These are phyloP conservation scores for Ciconia maguari DNA, from an alignment of 2,113 vertebrate genomes.

Conservation along the genomic window DNA sequence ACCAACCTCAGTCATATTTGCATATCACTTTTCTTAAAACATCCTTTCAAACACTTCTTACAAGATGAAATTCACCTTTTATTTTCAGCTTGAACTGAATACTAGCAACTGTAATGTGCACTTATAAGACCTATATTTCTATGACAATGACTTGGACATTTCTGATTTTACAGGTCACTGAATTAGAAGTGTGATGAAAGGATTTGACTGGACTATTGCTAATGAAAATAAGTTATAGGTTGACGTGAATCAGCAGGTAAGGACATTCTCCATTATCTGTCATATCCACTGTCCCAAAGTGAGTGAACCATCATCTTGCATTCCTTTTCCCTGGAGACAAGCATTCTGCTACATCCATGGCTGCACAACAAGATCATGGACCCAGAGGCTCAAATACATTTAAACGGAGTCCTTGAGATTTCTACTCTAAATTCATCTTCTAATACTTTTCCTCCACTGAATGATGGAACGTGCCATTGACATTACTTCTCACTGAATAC, in stretches of 20 bases:
- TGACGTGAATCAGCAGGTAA: neutral
- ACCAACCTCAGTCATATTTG: neutral
- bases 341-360: neutral
- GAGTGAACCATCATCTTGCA: neutral
- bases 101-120: neutral
- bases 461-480: neutral
- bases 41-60: neutral
- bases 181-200: neutral
- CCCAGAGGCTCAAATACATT: neutral
- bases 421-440: neutral
- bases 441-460: neutral
- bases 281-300: neutral
- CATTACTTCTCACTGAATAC: neutral
- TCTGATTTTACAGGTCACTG: conserved; percentile 4
- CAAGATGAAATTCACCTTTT: conserved; percentile 5
- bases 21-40: conserved; percentile 12
- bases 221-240: neutral
- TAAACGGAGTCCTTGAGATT: neutral
- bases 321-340: neutral
- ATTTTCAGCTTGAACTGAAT: neutral
- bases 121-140: neutral
- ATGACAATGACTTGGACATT: neutral
- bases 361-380: neutral
- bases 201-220: neutral
- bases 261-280: neutral